A percentile compares a stretch with the other conserved stretches of the same genome.
phyloP scores from a whole-genome alignment of 2,888 invertebrate genomes.

The Oligia strigilis region DNA sequence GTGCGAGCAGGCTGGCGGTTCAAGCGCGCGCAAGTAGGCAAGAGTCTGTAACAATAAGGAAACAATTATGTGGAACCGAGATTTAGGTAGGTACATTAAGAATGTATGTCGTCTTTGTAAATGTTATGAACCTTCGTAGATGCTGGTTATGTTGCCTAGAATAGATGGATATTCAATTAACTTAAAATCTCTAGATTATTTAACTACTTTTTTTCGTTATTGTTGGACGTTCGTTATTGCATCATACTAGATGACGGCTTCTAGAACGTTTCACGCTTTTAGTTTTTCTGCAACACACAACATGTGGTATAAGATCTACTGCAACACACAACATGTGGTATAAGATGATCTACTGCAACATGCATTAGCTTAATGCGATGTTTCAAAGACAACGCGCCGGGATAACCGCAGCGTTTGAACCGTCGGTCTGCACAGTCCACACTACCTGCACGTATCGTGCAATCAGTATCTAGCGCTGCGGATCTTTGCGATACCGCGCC shows the following conservation, averaged over 20 bases:
- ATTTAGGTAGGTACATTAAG: not conserved
- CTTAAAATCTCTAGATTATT: not conserved
- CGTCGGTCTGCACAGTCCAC: slow-evolving; percentile 61
- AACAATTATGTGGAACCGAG: not conserved
- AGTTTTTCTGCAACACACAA: too few relatives aligned
- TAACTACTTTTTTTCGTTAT: not conserved
- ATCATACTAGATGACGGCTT: too few relatives aligned
- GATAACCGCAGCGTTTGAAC: slow-evolving; percentile 32
- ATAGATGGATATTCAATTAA: not conserved
- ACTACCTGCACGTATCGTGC: slow-evolving; percentile 16
- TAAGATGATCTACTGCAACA: not conserved
- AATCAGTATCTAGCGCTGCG: slow-evolving; percentile 11
- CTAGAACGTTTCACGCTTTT: too few relatives aligned
- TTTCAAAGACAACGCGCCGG: not conserved
- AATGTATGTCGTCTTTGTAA: not conserved
- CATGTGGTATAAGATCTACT: not conserved
- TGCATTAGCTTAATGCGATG: not conserved
- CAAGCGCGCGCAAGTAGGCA: not conserved
- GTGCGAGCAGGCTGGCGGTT: slow-evolving; percentile 23
- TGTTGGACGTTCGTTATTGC: too few relatives aligned
- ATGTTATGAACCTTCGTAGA: not conserved
- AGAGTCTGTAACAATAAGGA: not conserved
- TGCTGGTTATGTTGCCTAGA: not conserved
- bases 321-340: not conserved
- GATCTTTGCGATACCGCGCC: slow-evolving; percentile 23